Conservation (phyloP, 2,888 invertebrate species). For the Drosophila histrio region DNA sequence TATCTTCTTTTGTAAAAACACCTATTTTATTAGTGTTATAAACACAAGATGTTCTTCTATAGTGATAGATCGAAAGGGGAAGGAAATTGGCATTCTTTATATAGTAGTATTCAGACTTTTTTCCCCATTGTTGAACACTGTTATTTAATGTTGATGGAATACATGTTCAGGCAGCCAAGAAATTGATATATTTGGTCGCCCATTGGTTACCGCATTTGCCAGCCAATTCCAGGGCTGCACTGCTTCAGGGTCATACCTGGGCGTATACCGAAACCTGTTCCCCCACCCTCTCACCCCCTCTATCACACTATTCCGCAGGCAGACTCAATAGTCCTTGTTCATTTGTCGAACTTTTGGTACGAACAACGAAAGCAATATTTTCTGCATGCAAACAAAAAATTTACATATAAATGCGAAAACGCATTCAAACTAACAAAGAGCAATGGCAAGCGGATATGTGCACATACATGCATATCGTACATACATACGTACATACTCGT, state of each 20-base stretch:
- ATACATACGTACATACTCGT: neutral
- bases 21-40: too few species aligned
- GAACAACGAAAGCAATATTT: slow-evolving; percentile 69
- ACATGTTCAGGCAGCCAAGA: neutral
- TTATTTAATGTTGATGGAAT: neutral
- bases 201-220: slow-evolving; percentile 52
- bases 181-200: slow-evolving; percentile 28
- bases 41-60: too few species aligned
- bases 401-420: slow-evolving; percentile 79
- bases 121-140: neutral
- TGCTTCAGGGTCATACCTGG: slow-evolving; percentile 23
- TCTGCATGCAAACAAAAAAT: slow-evolving; percentile 76
- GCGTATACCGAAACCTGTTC: slow-evolving; percentile 22
- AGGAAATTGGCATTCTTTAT: neutral
- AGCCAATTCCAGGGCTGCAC: slow-evolving; percentile 51
- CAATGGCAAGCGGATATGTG: slow-evolving; percentile 47
- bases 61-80: too few species aligned
- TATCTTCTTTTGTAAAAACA: too few species aligned
- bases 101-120: neutral
- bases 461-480: slow-evolving; percentile 1
- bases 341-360: slow-evolving; percentile 62
- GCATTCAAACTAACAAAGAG: slow-evolving; percentile 76
- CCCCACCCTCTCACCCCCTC: too few species aligned
- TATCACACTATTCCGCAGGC: slow-evolving; percentile 10
- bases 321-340: slow-evolving; percentile 52